Conservation (phyloP, 2,797 vertebrate species). For the Sebastes iracundus region DNA sequence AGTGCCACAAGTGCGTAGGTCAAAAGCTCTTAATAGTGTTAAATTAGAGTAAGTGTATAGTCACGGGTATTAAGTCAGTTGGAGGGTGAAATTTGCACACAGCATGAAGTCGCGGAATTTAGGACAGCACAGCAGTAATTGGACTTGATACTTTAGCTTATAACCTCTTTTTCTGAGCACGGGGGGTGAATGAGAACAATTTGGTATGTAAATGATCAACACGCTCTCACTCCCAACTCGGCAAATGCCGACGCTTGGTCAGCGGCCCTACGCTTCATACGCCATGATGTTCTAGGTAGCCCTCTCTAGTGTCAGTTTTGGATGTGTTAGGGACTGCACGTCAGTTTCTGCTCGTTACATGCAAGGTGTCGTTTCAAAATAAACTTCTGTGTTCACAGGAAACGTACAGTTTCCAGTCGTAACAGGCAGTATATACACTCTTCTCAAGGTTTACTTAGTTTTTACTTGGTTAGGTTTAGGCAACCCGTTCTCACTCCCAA, state of each 20-base stretch:
- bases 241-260: background rate
- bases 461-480: too few species aligned
- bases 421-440: too few species aligned
- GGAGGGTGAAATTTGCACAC: conserved; percentile 61
- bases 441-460: too few species aligned
- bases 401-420: too few species aligned
- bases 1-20: conserved; percentile 45
- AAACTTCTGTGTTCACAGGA: too few species aligned
- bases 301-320: background rate
- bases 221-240: background rate
- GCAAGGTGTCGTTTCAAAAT: rapidly evolving
- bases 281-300: background rate
- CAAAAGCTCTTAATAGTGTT: conserved; percentile 64
- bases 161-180: conserved; percentile 22
- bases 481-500: too few species aligned
- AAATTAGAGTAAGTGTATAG: conserved; percentile 57
- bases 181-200: conserved; percentile 21
- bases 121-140: conserved; percentile 43
- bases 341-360: too few species aligned
- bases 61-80: conserved; percentile 62
- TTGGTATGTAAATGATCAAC: conserved; percentile 27
- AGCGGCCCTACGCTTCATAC: background rate
- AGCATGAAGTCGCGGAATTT: conserved; percentile 45
- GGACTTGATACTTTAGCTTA: conserved; percentile 39
- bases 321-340: too few species aligned